Evolutionary conservation across 1,140 invertebrate species (phyloP), one percentile per base, ranked within the genome.

Genomic region (Hylaeus volcanicus): DNA sequence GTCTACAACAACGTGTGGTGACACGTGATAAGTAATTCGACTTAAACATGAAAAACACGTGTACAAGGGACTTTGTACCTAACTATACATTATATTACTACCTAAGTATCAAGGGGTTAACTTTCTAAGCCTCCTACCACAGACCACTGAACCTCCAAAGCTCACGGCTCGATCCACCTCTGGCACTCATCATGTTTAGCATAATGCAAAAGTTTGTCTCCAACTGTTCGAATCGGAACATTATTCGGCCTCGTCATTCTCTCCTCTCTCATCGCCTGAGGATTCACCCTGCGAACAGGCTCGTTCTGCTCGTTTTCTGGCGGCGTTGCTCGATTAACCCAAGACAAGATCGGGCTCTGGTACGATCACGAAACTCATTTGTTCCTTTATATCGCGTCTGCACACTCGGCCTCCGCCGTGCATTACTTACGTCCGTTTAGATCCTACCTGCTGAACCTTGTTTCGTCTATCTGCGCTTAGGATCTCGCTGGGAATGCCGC

Each of bases 291-390:
- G 74, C 74, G 64, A 75, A 56, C 48, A 45, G 1, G 5, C 37
- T 69, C 58, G 55, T 53, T n/a, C 58, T 86, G 68, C 70, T 86
- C 75, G 60, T 83, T 86, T 82, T 86, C 85, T 79, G 69, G 26
- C 82, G 69, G 72, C 82, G 82, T 74, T 84, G 73, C 85, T 87
- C 83, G 85, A 88, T 87, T 88, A 88, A 83, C 85, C 86, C 74
- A 80, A 86, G 87, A 88, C 88, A 89, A 89, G 88, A 89, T 89
- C 88, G 86, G 88, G 64, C 76, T 80, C 86, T 82, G 74, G 79
- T 88, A 87, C 83, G 82, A 88, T 88, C 85, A 88, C 86, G 86
- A 87, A 87, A 87, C 86, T 87, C 86, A 87, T 87, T 87, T 87
- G 86, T 87, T 87, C 81, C 76, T 86, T 83, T 86, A 84, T 87